Base-by-base conservation (phyloP, 2,888 invertebrate species). In the Caenorhabditis parvicauda region DNA sequence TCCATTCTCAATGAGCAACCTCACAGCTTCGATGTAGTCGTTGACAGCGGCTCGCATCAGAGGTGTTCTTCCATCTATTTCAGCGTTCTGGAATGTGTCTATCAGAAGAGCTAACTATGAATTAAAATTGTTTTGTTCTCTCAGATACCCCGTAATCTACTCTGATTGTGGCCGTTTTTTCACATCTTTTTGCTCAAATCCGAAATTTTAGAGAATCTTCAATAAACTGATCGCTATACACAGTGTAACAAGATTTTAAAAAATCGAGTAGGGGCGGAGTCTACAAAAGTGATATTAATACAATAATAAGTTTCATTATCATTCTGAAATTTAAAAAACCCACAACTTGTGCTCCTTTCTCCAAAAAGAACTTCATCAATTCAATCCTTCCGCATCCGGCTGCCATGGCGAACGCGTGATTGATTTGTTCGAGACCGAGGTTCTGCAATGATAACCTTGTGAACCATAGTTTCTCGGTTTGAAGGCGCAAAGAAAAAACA, bases 321-420 rank as follows among this genome's bases (percentile, higher is more conserved):
- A 12, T 32, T n/a, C 35, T 32, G 9, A 32, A n/a, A 32, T 12
- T 32, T n/a, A 32, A 32, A 32, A 12, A 32, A 12, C 84, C 79
- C 81, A 88, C 88, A 80, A 95, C 84, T 83, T 90, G 88, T 51
- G 94, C 95, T 72, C 90, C 90, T 82, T 89, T 90, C 69, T 90
- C 89, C 68, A 96, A 85, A 57, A 98, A 86, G 61, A 92, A 87
- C 83, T 93, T 92, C 22, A 92, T 92, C 24, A 96, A 93, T 84
- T 94, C 93, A 1, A 93, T 93, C 84, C 96, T 95, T 0, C 96
- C 96, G 85, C 95, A 96, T 85, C 96, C 96, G 84, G 93, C 93
- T 51, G 96, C 95, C 85, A 95, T 94, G 55, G 93, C 94, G 59
- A 98, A 86, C 51, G 96, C 58, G 93, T 93, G 83, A 94, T 70